phyloP scores from a whole-genome alignment of 2,797 vertebrate genomes.

The Pyrocephalus nanus region DNA sequence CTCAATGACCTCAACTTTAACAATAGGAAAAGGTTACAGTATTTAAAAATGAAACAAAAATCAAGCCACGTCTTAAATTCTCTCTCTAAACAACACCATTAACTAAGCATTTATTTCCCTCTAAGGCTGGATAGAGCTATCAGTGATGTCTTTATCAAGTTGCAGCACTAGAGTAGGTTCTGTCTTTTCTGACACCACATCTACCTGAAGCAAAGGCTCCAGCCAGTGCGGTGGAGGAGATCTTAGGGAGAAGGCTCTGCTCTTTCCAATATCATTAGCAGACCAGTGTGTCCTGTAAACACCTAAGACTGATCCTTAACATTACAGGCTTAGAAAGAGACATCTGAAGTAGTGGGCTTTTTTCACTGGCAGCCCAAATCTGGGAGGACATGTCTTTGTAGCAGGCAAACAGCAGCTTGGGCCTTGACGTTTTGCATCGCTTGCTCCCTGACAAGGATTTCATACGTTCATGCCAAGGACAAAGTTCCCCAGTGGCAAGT shows the following conservation, averaged over 20 bases:
- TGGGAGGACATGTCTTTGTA: not conserved
- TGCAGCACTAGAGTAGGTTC: not conserved
- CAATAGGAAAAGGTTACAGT: not conserved
- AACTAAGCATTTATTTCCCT: not conserved
- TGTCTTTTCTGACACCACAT: not conserved
- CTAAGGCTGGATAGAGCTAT: not conserved
- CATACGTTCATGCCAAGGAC: fast-evolving
- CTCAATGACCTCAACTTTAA: not conserved
- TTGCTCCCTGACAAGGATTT: not conserved
- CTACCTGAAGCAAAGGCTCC: not conserved
- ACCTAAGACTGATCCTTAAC: not conserved
- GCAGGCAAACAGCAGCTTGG: not conserved
- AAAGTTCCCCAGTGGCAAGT: not conserved
- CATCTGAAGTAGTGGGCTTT: not conserved
- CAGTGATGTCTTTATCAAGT: not conserved
- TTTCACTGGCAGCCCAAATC: not conserved
- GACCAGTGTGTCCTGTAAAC: not conserved
- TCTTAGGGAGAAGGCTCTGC: not conserved
- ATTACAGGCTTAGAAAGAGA: not conserved
- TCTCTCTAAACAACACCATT: not conserved
- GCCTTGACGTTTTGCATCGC: not conserved
- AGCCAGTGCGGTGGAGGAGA: not conserved
- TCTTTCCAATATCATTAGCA: not conserved
- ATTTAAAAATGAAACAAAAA: not conserved
- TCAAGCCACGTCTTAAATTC: not conserved